Base-by-base conservation (phyloP, 2,797 vertebrate genomes). In the Intellagama lesueurii region DNA sequence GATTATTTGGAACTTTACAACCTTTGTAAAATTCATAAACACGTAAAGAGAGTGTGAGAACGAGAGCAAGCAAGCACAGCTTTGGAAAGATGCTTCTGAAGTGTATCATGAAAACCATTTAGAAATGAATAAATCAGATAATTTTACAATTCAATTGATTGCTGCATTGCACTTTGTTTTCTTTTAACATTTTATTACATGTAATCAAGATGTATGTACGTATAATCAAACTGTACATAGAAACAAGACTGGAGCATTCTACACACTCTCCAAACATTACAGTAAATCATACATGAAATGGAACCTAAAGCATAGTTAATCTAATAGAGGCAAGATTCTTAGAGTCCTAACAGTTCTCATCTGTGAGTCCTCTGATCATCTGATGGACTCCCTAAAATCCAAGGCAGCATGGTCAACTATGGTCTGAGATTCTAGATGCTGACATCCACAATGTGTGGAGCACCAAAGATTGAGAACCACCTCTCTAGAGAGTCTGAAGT, bases 1-100 rank as follows among this genome's bases (percentile, higher is more conserved):
- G 47, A 80, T 85, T 85, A 32, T 26, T 30, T 85, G 28, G 83
- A 89, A 75, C 49, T 76, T 24, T 56, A 82, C 26, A 76, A 40
- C 68, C 66, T 86, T 7, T 90, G 30, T 76, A 86, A 86, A 77
- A 81, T 44, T 72, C n/a, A 0, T 77, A 47, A 19, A 64, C 4
- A 14, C 60, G 19, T 17, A 64, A 64, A 64, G 19, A 64, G 60
- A 19, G 60, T 16, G 60, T 64, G 60, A 64, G 19, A 64, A 5
- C 60, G 8, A 56, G 52, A 56, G 52, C 9, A 56, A 14, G 52
- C 52, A 56, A 56, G 11, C 9, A 72, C 30, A 72, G 35, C 24
- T 49, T 17, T 11, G 44, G 56, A 86, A 81, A 12, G 32, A 35
- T 30, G n/a, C 44, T 79, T 87, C 83, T 49, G 78, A 78, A 80